These are phyloP conservation scores for Agriotes lineatus DNA, from an alignment of 2,888 invertebrate species.

Conservation along the genomic window DNA sequence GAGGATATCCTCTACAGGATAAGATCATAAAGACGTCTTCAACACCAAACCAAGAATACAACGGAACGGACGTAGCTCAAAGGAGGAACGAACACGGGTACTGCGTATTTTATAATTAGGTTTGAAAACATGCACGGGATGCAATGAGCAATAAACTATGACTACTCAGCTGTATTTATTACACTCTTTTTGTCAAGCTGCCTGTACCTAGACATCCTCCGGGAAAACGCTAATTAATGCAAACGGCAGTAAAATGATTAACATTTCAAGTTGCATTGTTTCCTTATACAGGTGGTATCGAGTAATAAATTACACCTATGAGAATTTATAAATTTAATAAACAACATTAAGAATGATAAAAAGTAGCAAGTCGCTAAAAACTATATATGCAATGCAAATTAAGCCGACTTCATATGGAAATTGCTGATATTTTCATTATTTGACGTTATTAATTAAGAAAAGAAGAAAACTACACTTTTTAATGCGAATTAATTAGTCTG, in stretches of 20 bases:
- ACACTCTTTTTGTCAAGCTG: not conserved
- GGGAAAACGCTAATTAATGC: slow-evolving; percentile 13
- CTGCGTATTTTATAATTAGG: slow-evolving; percentile 11
- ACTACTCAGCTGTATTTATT: too few species aligned
- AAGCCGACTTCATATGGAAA: too few species aligned
- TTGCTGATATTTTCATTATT: too few species aligned
- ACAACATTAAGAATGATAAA: too few species aligned
- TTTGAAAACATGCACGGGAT: not conserved
- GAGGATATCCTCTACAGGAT: slow-evolving; percentile 59
- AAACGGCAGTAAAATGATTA: not conserved
- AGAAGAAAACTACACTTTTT: too few species aligned
- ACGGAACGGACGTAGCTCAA: slow-evolving; percentile 12
- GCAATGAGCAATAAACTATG: slow-evolving; percentile 26
- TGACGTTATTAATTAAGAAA: too few species aligned
- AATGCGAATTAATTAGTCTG: too few species aligned
- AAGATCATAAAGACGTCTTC: slow-evolving; percentile 50
- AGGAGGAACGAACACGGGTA: not conserved
- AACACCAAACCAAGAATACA: slow-evolving; percentile 26
- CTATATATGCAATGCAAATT: too few species aligned
- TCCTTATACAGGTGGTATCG: too few species aligned
- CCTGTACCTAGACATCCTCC: not conserved
- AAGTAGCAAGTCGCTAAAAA: too few species aligned
- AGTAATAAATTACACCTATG: too few species aligned
- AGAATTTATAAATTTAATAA: not conserved
- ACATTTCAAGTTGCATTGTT: not conserved